Conservation (phyloP, 2,888 invertebrate genomes). For the Carpatolechia fugitivella region DNA sequence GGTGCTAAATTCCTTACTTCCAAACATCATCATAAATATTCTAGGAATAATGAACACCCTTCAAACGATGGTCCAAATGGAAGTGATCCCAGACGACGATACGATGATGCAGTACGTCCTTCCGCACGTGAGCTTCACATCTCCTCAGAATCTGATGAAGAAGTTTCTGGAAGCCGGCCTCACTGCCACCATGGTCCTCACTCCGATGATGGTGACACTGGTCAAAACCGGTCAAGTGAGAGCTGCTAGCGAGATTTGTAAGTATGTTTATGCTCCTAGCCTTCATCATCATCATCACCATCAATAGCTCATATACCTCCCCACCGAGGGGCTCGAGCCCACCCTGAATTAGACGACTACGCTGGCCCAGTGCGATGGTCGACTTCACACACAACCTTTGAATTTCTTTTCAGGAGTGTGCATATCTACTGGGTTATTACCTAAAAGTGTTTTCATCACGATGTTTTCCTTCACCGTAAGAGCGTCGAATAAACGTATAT, state of each 20-base stretch:
- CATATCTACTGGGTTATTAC: no score
- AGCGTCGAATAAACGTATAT: no score
- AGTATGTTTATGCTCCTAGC: slow-evolving; percentile 36
- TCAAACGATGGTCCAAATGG: slow-evolving; percentile 71
- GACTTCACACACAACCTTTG: no score
- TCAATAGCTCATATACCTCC: no score
- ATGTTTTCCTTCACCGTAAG: no score
- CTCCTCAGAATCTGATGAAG: slow-evolving; percentile 69
- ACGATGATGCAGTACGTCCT: slow-evolving; percentile 78
- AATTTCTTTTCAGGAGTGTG: no score
- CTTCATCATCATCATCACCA: background rate
- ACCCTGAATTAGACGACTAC: no score
- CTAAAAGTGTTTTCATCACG: no score
- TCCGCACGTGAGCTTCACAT: slow-evolving; percentile 72
- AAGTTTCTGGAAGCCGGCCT: slow-evolving; percentile 70
- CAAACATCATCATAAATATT: slow-evolving; percentile 13
- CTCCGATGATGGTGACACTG: slow-evolving; percentile 70
- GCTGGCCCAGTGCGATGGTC: no score
- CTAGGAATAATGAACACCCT: slow-evolving; percentile 77
- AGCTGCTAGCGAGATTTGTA: slow-evolving; percentile 71
- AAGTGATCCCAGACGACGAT: slow-evolving; percentile 77
- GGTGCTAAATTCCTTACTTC: background rate
- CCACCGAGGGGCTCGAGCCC: no score
- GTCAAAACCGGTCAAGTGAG: slow-evolving; percentile 62
- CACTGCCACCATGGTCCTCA: slow-evolving; percentile 50